Evolutionary conservation across 2,888 invertebrate genomes (phyloP), one percentile per base, ranked within the genome.

Genomic region (Copidosoma aretas): DNA sequence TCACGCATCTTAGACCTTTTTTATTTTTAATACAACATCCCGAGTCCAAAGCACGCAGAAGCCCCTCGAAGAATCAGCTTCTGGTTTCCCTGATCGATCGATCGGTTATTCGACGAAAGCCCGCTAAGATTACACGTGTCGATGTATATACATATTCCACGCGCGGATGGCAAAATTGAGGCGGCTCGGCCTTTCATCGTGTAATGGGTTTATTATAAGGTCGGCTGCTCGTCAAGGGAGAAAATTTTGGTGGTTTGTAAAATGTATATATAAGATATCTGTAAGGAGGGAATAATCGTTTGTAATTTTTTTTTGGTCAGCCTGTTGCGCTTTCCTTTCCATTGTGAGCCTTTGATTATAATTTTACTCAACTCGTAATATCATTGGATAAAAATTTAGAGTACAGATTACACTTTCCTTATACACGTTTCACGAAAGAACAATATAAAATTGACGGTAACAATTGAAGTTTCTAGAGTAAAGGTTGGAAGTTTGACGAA

Each of bases 1-100:
- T 68, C 68, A 64, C 64, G 68, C 68, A 52, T 52, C 60, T 17
- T 15, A 46, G 68, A 53, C 62, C 57, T 64, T 68, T 68, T 62
- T 64, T 68, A 22, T 43, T 21, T 21, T 61, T 39, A n/a, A 41
- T 4, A 24, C 24, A 22, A 54, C 41, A 51, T 41, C 17, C 24
- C n/a, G 25, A 43, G 46, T 25, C 1, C 24, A 22, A 24, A 24
- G 54, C 24, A 24, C 17, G 52, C 12, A 22, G 22, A 19, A 52
- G 43, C 43, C 43, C 43, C 43, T 32, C 32, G 32, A 32, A 8
- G 8, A 32, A 32, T 32, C 25, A 14, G 32, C 60, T 15, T 17
- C 41, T 53, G 52, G 41, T 53, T 22, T 24, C 12, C 1, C 22
- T 43, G 54, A 56, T 54, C 54, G 54, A 19, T 62, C 19, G 46